Base-by-base conservation (phyloP, 2,797 vertebrate species). In the Myotis vivesi region DNA sequence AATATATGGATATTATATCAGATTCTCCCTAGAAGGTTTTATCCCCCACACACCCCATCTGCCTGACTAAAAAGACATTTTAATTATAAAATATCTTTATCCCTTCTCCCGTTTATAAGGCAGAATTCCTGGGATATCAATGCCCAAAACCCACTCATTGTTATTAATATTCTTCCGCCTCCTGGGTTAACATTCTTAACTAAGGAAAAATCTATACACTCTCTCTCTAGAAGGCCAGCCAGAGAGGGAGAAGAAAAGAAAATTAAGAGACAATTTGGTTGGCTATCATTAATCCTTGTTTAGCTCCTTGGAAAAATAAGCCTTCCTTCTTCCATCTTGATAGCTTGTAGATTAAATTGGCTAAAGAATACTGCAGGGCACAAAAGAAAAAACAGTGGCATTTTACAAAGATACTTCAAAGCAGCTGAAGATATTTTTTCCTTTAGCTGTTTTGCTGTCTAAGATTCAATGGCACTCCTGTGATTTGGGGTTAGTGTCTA, bases 281-380 rank as follows among this genome's bases (percentile, higher is more conserved):
- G 75, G 46, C 22, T 41, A 44, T 77, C 85, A 87, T 96, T 94
- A 96, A 95, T 96, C 57, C 71, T 95, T 75, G 41, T 93, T 91
- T 75, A 88, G 71, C 76, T 41, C n/a, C 77, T 16, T 93, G 94
- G 79, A 82, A 92, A 96, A 94, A 76, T 28, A 83, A 82, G 41
- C 51, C 44, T 93, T 84, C 51, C 22, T 76, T 83, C 59, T 84
- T 90, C 69, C 53, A 36, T 79, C 87, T 85, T 93, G 85, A 79
- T 95, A 86, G 83, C 19, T 10, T 66, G 87, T 80, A 85, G 84
- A 92, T 95, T 96, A 75, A 80, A 46, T 86, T 81, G 88, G 71
- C 82, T 92, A 80, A 95, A 94, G 66, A 94, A 77, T 33, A 13
- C 36, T 53, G 51, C 69, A 75, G 82, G 22, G 36, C 4, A 2